A percentile compares a stretch with the other conserved stretches of the same genome.
Evolutionary conservation across 2,113 vertebrate species (phyloP).

Genomic region (Eudyptes chrysolophus): DNA sequence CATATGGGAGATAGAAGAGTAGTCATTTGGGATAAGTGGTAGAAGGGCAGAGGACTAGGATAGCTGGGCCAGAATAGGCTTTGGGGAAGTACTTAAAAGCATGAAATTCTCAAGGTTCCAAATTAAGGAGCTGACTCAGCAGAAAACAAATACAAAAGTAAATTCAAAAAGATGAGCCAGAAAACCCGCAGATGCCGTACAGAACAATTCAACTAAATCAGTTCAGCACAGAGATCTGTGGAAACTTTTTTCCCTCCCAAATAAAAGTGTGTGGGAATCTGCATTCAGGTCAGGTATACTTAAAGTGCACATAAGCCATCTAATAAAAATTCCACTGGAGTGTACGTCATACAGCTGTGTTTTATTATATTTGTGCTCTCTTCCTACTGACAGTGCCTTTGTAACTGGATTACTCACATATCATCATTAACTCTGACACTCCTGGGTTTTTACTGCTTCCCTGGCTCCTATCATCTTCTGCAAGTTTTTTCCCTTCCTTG

Average conservation of each 20-base stretch:
- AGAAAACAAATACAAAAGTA: neutral
- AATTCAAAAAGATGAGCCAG: neutral
- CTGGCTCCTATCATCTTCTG: conserved; percentile 4
- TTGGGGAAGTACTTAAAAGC: neutral
- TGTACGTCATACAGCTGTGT: conserved; percentile 46
- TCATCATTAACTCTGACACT: conserved; percentile 57
- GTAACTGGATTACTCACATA: conserved; percentile 38
- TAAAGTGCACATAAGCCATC: conserved; percentile 26
- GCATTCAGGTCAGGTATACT: conserved; percentile 55
- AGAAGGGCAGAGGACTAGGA: neutral
- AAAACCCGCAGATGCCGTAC: neutral
- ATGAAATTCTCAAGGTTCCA: neutral
- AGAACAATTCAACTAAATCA: neutral
- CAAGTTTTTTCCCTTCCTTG: neutral
- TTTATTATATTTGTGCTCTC: conserved; percentile 50
- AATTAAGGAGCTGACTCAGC: neutral
- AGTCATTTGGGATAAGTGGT: neutral
- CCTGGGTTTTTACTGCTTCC: conserved; percentile 44
- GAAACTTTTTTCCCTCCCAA: neutral
- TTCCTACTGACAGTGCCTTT: conserved; percentile 56
- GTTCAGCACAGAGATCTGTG: neutral
- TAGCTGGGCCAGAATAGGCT: neutral
- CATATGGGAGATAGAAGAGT: neutral
- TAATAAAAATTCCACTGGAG: conserved; percentile 58
- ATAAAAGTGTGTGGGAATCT: conserved; percentile 39